Base-by-base conservation (phyloP, 1,140 invertebrate species). In the Apis dorsata region DNA sequence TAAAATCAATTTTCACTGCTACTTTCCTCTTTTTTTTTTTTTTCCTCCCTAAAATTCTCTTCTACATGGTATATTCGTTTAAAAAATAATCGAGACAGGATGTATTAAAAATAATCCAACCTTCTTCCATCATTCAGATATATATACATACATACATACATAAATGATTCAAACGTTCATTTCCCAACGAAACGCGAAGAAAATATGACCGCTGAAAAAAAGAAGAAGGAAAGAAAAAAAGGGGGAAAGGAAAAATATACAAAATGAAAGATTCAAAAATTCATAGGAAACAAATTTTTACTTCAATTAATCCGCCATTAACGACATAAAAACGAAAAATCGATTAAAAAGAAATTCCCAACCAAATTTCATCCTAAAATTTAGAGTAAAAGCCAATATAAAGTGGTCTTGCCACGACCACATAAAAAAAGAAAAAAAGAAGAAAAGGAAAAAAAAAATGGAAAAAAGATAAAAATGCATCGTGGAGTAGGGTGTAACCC, bases 1-100 rank as follows among this genome's bases (percentile, higher is more conserved):
- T 4, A 65, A 77, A 77, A 77, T 44, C 75, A 77, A 55, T 66
- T 44, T 77, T 51, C 49, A 13, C 13, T 34, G 60, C 24, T 10
- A n/a, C 12, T 19, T 53, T 10, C 28, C 10, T 2, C 1, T 12
- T 15, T 63, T 24, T 10, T 19, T 19, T 1, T n/a, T n/a, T 66
- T 57, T 78, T 57, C 44, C n/a, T 21, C 3, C 24, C 44, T 13
- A n/a, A 69, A 78, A 78, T 70, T 57, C 34, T 17, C n/a, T 44
- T 44, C 15, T 12, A 55, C 44, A 49, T 34, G 66, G 10, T 2
- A 8, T 17, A 15, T 44, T 65, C 51, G 62, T 34, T 59, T 44
- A 24, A 51, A 62, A 44, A n/a, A 44, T 21, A 17, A 63, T 28
- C 10, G 24, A 34, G 24, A 28, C 68, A 17, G 8, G 24, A 70